A percentile compares a stretch with the other conserved stretches of the same genome.
Conservation (phyloP, 1,140 invertebrate species). For the Homalodisca vitripennis region DNA sequence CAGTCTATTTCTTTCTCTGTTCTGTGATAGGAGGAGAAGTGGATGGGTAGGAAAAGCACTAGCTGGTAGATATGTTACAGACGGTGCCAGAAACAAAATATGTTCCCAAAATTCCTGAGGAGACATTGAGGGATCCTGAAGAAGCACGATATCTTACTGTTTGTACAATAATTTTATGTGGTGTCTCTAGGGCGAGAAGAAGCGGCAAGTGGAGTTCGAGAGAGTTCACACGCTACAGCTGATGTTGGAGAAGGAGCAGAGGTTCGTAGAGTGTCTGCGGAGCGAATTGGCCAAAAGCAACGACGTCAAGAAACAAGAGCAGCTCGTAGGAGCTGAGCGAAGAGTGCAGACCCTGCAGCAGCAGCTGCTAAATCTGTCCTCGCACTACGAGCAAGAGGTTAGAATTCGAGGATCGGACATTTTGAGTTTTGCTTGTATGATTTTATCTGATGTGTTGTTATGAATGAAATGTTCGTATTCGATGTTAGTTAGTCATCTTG, state of each 20-base stretch:
- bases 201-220: slow-evolving; percentile 70
- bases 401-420: slow-evolving; percentile 27
- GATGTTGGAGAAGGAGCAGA: slow-evolving; percentile 78
- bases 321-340: slow-evolving; percentile 59
- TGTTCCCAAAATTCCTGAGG: too few relatives aligned
- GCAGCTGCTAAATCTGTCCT: slow-evolving; percentile 51
- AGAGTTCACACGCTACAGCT: slow-evolving; percentile 72
- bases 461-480: too few relatives aligned
- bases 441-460: slow-evolving; percentile 1
- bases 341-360: slow-evolving; percentile 61
- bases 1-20: too few relatives aligned
- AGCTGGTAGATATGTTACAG: too few relatives aligned
- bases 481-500: neutral
- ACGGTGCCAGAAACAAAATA: too few relatives aligned
- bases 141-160: neutral
- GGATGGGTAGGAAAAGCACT: too few relatives aligned
- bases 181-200: slow-evolving; percentile 65
- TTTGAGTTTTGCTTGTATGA: neutral
- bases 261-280: slow-evolving; percentile 69
- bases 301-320: slow-evolving; percentile 50
- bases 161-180: neutral
- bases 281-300: slow-evolving; percentile 57
- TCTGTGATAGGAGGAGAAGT: too few relatives aligned
- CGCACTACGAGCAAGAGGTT: slow-evolving; percentile 44
- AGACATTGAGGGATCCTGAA: too few relatives aligned